A percentile compares a stretch with the other conserved stretches of the same genome.
These are phyloP conservation scores for Stictocephala bisonia DNA, from an alignment of 2,888 invertebrate species.

Conservation along the genomic window DNA sequence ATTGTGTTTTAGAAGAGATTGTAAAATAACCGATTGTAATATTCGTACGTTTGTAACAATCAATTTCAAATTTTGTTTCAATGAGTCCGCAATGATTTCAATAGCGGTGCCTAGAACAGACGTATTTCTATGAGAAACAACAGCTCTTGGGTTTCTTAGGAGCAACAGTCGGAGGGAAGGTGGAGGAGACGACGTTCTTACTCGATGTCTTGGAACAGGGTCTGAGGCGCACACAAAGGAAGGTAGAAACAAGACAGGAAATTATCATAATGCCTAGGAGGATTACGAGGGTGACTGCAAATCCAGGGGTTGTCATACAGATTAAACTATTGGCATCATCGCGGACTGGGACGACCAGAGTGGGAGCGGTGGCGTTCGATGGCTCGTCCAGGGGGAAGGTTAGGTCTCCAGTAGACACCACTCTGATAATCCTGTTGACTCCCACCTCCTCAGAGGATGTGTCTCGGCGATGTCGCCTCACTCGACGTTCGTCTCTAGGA, in stretches of 20 bases:
- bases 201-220: constrained; percentile 53
- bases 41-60: too few relatives aligned
- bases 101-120: too few relatives aligned
- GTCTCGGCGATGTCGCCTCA: constrained; percentile 83
- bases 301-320: constrained; percentile 95
- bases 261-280: constrained; percentile 84
- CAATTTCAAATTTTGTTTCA: too few relatives aligned
- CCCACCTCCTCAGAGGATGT: constrained; percentile 73
- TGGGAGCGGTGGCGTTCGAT: constrained; percentile 70
- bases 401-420: constrained; percentile 91
- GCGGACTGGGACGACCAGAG: constrained; percentile 79
- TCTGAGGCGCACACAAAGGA: constrained; percentile 80
- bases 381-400: constrained; percentile 81
- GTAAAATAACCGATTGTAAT: too few relatives aligned
- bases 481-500: constrained; percentile 85
- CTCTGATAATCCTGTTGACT: constrained; percentile 87
- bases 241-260: constrained; percentile 87
- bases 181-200: constrained; percentile 64
- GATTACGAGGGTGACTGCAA: constrained; percentile 86
- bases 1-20: too few relatives aligned
- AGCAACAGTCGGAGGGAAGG: background rate
- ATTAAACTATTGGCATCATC: constrained; percentile 71
- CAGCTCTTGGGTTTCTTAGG: constrained; percentile 42
- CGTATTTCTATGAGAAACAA: constrained; percentile 42
- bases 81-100: too few relatives aligned